Evolutionary conservation across 2,888 invertebrate species (phyloP).

Genomic region (Adineta ricciae): DNA sequence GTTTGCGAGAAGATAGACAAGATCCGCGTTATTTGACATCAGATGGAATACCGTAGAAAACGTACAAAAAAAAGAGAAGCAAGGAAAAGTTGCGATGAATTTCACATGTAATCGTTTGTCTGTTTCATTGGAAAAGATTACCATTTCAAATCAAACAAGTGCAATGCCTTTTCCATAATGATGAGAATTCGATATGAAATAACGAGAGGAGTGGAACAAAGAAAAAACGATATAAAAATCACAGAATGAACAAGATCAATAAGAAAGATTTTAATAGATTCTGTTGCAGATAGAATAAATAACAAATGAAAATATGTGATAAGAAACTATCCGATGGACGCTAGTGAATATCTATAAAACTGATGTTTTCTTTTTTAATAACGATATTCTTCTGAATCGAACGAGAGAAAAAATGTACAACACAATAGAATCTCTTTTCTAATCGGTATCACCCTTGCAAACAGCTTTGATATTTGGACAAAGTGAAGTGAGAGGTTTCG

Average conservation of each 20-base stretch:
- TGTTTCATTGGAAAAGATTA: background rate
- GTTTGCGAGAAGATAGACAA: background rate
- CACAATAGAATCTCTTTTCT: background rate
- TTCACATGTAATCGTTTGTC: background rate
- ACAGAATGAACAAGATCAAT: background rate
- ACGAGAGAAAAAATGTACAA: background rate
- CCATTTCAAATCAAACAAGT: no score
- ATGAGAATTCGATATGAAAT: background rate
- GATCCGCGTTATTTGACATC: background rate
- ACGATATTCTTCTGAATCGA: background rate
- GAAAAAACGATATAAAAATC: background rate
- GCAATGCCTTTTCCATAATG: no score
- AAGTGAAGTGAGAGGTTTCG: slow-evolving; percentile 15
- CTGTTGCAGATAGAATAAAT: background rate
- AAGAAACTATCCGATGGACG: background rate
- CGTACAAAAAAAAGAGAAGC: background rate
- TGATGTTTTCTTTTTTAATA: no score
- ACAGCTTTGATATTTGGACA: slow-evolving; percentile 31
- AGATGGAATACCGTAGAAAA: background rate
- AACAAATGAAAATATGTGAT: background rate
- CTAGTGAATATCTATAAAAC: background rate
- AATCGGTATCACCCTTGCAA: background rate
- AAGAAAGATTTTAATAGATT: background rate
- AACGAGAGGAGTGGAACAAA: background rate
- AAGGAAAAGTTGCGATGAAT: background rate